Evolutionary conservation across 2,113 vertebrate species (phyloP), one percentile per base, ranked within the genome.

Genomic region (Ornithorhynchus anatinus): DNA sequence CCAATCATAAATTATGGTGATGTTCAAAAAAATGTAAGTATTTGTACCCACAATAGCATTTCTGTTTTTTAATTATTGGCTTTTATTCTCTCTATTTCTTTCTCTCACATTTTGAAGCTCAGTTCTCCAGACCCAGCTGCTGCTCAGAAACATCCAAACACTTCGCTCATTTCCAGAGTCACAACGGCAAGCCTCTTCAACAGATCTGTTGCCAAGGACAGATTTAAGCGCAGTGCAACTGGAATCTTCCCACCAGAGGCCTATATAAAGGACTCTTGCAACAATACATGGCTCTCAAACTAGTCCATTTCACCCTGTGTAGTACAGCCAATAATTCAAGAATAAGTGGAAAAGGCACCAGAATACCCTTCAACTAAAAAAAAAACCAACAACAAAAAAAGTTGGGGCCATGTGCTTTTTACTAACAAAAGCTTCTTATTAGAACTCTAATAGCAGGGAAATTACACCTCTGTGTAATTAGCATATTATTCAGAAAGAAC

Each of bases 161-260:
- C 44, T 75, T 25, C 48, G 45, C 63, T 76, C 75, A 79, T 65
- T 76, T 37, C 76, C 58, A 4, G 23, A 77, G 53, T 72, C 60
- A 77, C 68, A 50, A 64, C 12, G 16, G 82, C 50, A 60, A 53
- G 53, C 59, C 25, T 19, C 16, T 50, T 36, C 1, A 1, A 37
- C 1, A 58, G 68, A 69, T 39, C 60, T 48, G 42, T 74, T 79
- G 53, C 59, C 65, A 51, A 69, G 48, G 47, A 33, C 56, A 64
- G 45, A 60, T 0, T 40, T 51, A 23, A 19, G n/a, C 4, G 3
- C 48, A 35, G 37, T 5, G 11, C 56, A 72, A 60, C 35, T 70
- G 65, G 75, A 59, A 78, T 31, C 8, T 19, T 33, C 62, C 35
- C 0, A 8, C 45, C 50, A 27, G 15, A 36, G 81, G 62, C 51